phyloP scores from a whole-genome alignment of 2,797 vertebrate genomes.

The Spondyliosoma cantharus region DNA sequence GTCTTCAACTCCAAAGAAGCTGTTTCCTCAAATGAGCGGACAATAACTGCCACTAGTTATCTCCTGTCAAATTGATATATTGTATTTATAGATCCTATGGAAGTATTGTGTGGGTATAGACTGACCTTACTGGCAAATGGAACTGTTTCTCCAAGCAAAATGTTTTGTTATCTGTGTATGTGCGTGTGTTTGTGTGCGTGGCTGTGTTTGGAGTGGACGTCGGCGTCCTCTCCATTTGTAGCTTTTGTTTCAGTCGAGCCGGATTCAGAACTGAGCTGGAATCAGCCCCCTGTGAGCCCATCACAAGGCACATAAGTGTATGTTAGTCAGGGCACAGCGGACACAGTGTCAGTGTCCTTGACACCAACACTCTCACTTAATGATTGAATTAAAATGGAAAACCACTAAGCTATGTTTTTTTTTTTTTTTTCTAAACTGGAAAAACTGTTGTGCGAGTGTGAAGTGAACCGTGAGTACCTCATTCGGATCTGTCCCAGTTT shows the following conservation, averaged over 20 bases:
- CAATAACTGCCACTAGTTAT: constrained; percentile 46
- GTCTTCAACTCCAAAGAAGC: constrained; percentile 53
- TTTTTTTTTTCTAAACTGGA: constrained; percentile 67
- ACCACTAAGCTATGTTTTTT: constrained; percentile 80
- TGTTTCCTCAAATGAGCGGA: constrained; percentile 41
- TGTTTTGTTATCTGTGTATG: constrained; percentile 37
- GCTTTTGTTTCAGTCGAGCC: constrained; percentile 43
- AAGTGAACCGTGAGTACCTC: constrained; percentile 86
- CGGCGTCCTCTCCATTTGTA: constrained; percentile 34
- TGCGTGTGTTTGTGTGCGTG: constrained; percentile 22
- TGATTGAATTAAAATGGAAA: constrained; percentile 77
- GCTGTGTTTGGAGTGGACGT: constrained; percentile 37
- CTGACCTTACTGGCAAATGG: constrained; percentile 32
- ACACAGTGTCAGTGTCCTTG: constrained; percentile 48
- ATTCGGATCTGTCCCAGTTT: constrained; percentile 80
- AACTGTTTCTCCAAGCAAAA: constrained; percentile 39
- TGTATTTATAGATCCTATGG: constrained; percentile 78
- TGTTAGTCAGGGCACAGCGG: constrained; percentile 57
- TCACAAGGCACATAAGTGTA: constrained; percentile 65
- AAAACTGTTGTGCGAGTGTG: constrained; percentile 78
- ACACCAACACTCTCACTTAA: constrained; percentile 56
- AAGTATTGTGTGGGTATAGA: constrained; percentile 53
- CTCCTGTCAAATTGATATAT: constrained; percentile 59
- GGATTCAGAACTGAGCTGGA: constrained; percentile 55
- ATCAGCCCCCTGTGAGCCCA: constrained; percentile 38